Base-by-base conservation (phyloP, 2,888 invertebrate species). In the Clepsis dumicolana region DNA sequence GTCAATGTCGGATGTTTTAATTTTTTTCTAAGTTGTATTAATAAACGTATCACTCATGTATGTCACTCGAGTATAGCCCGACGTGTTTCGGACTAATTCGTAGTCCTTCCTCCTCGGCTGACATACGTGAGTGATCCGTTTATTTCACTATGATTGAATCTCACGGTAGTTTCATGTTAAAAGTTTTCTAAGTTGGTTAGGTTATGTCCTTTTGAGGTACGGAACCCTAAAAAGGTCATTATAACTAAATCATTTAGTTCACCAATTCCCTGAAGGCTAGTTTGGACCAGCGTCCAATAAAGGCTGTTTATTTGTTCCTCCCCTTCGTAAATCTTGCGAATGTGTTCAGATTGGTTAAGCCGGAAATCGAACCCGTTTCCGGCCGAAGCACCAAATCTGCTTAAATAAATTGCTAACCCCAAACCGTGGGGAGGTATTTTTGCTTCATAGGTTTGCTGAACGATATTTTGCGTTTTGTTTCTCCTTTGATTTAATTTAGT, bases 281-380 rank as follows among this genome's bases (percentile, higher is more conserved):
- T 18, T 27, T 8, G 18, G 27, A 16, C 5, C 24, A n/a, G n/a
- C 56, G 44, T 44, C 44, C 56, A 64, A 48, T 48, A 64, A 56
- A 44, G 27, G 18, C 38, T 54, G 56, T 48, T 62, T 61, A 44
- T 54, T 54, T 64, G 56, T 64, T 48, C n/a, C 35, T 7, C 41
- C 50, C 52, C 38, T n/a, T 48, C 48, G 32, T 64, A 64, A 44
- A 56, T 64, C 64, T 52, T 18, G 24, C 44, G 32, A 44, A 64
- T 64, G 63, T 63, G 64, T 32, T 32, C 32, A 32, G 64, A 64
- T 56, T 29, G 64, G 64, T 48, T 32, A 29, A 7, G 38, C 21
- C 56, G 64, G 64, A 64, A 64, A 64, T 64, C 64, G 64, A 64
- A 48, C 56, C 64, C 44, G 64, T 48, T 32, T 56, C 56, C 64